Conservation (phyloP, 2,113 vertebrate species). For the human (Homo sapiens) region DNA sequence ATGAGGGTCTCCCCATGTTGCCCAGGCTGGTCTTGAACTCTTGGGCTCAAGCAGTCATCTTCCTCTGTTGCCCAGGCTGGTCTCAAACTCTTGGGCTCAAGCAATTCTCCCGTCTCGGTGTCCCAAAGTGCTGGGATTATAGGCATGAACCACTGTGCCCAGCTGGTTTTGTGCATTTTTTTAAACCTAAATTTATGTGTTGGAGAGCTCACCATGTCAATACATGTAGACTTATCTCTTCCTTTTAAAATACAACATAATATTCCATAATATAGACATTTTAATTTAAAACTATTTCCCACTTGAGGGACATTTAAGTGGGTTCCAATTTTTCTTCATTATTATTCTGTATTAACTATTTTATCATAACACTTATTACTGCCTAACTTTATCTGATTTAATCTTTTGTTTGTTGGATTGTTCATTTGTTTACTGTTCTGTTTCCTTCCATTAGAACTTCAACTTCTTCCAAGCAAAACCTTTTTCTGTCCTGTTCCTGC, state of each 20-base stretch:
- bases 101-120: too few relatives aligned
- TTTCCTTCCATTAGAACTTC: not conserved
- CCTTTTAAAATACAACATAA: not conserved
- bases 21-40: too few relatives aligned
- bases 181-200: not conserved
- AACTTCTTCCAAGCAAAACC: not conserved
- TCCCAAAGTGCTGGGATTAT: too few relatives aligned
- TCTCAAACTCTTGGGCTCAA: too few relatives aligned
- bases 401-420: not conserved
- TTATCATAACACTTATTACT: not conserved
- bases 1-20: too few relatives aligned
- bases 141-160: too few relatives aligned
- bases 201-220: not conserved
- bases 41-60: too few relatives aligned
- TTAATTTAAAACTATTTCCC: not conserved
- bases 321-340: not conserved
- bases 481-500: not conserved
- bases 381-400: not conserved
- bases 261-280: not conserved
- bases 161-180: not conserved
- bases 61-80: too few relatives aligned
- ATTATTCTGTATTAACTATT: not conserved
- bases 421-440: not conserved
- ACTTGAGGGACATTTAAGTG: not conserved
- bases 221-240: not conserved